These are phyloP conservation scores for Tetropium fuscum DNA, from an alignment of 2,888 invertebrate species.

Conservation along the genomic window DNA sequence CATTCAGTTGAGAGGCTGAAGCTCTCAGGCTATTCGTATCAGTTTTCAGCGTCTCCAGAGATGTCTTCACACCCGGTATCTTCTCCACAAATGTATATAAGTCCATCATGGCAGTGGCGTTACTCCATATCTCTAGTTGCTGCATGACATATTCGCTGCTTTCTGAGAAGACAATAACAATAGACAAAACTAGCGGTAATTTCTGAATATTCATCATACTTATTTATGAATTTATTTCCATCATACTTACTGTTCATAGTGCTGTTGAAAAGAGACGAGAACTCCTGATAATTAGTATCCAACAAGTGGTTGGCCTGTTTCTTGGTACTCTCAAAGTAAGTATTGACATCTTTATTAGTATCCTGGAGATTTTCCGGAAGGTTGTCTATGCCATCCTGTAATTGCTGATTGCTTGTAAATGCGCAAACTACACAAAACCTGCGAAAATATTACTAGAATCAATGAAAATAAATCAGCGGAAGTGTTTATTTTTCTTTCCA, in stretches of 20 bases:
- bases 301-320: slow-evolving; percentile 79
- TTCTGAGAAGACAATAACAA: too few species aligned
- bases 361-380: slow-evolving; percentile 73
- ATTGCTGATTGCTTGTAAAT: slow-evolving; percentile 89
- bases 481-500: too few species aligned
- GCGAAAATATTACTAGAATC: too few species aligned
- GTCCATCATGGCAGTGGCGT: slow-evolving; percentile 82
- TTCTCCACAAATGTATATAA: slow-evolving; percentile 80
- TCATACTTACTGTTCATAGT: slow-evolving; percentile 77
- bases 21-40: slow-evolving; percentile 76
- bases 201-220: too few species aligned
- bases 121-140: slow-evolving; percentile 80
- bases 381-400: slow-evolving; percentile 78
- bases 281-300: slow-evolving; percentile 79
- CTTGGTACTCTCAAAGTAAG: slow-evolving; percentile 79
- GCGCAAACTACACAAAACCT: slow-evolving; percentile 95
- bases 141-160: slow-evolving; percentile 74
- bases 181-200: too few species aligned
- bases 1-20: slow-evolving; percentile 79
- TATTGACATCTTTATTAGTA: slow-evolving; percentile 75
- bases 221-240: too few species aligned
- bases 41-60: slow-evolving; percentile 74
- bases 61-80: slow-evolving; percentile 73
- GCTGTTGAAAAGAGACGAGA: slow-evolving; percentile 74
- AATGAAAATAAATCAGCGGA: too few species aligned